Evolutionary conservation across 2,113 vertebrate species (phyloP).

Genomic region (Crocuta crocuta): DNA sequence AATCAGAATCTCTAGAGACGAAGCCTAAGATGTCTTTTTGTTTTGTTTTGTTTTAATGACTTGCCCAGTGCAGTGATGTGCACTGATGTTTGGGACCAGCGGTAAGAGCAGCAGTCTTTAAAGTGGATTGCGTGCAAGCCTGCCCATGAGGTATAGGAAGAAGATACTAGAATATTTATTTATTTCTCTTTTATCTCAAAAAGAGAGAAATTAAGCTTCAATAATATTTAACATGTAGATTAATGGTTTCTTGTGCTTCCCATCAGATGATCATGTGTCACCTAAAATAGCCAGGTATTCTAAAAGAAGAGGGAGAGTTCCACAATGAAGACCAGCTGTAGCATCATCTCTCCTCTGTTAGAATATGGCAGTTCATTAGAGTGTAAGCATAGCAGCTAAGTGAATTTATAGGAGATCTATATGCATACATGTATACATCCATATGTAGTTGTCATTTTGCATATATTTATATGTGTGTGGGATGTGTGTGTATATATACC

Average conservation of each 20-base stretch:
- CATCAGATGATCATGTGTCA: neutral
- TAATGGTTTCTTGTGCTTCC: neutral
- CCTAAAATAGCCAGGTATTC: neutral
- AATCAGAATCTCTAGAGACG: neutral
- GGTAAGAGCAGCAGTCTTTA: neutral
- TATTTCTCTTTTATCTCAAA: neutral
- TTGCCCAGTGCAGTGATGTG: neutral
- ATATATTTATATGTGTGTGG: neutral
- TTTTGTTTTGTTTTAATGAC: neutral
- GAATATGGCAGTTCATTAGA: neutral
- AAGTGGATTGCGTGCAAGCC: neutral
- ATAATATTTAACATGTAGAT: neutral
- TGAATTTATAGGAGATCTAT: neutral
- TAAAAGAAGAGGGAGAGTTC: neutral
- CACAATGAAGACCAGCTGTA: neutral
- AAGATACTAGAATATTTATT: constrained; percentile 37
- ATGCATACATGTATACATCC: too few relatives aligned
- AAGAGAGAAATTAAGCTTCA: constrained; percentile 17
- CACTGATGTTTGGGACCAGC: neutral
- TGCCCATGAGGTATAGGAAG: neutral
- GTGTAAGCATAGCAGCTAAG: neutral
- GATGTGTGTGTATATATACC: neutral
- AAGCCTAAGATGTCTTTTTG: neutral
- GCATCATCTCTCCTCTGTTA: neutral
- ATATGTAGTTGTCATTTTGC: neutral